Evolutionary conservation across 2,797 vertebrate species (phyloP), one percentile per base, ranked within the genome.

Genomic region (Channa striata): DNA sequence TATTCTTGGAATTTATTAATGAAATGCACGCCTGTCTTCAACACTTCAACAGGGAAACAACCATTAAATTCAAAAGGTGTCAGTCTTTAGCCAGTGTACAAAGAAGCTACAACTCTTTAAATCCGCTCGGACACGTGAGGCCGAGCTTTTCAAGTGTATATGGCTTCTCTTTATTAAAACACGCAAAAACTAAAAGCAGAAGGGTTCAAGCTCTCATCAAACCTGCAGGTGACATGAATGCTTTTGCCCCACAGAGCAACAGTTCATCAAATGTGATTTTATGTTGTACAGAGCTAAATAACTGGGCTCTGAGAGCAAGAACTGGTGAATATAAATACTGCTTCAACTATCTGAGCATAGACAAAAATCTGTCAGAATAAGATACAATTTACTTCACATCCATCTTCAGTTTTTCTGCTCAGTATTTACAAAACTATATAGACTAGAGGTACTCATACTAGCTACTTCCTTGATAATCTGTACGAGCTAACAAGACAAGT

Each of bases 371-470:
- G 85, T 66, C 79, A 71, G 58, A 60, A 81, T 87, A 74, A 87
- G 67, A 74, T 82, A 85, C 82, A 77, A 30, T 66, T 83, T 76
- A 90, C 88, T 89, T 92, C 87, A 93, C 87, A 83, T 82, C 80
- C 77, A 86, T 86, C 74, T 77, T 88, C 81, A 86, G 64, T 78
- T 80, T 84, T 78, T 75, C 77, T 77, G 89, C 87, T 92, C 81
- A 80, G 68, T 91, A 91, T 92, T 90, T 91, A 93, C 91, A 92
- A 91, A 93, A 91, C 91, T 89, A 91, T 78, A 88, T 85, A 88
- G 82, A 92, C 93, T 89, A 89, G 88, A 92, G 87, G 91, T 94
- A 92, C 91, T 93, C 81, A 80, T 83, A 89, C 91, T 89, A 92
- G 74, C 92, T 94, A 94, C 89, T 90, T 92, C 84, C 83, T 91